phyloP scores from a whole-genome alignment of 2,797 vertebrate genomes.

The Momotus momota region DNA sequence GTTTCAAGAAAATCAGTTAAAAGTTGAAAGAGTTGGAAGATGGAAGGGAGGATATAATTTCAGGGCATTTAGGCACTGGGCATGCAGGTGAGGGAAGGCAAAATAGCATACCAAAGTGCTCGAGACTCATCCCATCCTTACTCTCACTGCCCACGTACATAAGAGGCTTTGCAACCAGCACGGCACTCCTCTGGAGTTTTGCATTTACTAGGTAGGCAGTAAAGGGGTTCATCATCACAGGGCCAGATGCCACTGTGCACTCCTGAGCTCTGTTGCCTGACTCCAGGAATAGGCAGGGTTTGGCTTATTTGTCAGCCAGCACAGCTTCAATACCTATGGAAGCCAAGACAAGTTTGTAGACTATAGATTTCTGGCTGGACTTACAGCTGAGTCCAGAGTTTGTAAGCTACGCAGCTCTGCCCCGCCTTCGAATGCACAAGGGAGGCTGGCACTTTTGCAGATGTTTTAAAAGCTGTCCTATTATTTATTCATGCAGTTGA shows the following conservation, averaged over 20 bases:
- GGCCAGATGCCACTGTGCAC: not conserved
- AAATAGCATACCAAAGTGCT: not conserved
- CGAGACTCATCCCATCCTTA: not conserved
- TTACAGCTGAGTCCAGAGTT: not conserved
- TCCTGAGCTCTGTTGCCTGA: not conserved
- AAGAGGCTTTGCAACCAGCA: not conserved
- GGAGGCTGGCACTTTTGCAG: slow-evolving; percentile 8
- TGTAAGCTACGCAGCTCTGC: not conserved
- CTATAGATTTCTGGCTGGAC: not conserved
- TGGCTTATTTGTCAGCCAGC: not conserved
- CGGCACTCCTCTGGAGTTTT: not conserved
- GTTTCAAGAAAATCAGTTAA: not conserved
- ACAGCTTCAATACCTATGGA: not conserved
- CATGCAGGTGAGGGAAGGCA: not conserved
- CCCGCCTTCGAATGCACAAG: not conserved
- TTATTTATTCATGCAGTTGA: slow-evolving; percentile 60
- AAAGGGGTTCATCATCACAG: not conserved
- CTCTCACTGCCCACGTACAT: not conserved
- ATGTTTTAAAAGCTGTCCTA: slow-evolving; percentile 59
- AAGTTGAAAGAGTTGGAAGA: not conserved
- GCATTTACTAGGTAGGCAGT: not conserved
- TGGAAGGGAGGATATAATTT: not conserved
- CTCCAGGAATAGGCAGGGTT: not conserved
- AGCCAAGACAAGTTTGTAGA: not conserved
- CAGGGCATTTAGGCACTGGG: not conserved